phyloP scores from a whole-genome alignment of 2,113 vertebrate species.

The Micromys minutus region DNA sequence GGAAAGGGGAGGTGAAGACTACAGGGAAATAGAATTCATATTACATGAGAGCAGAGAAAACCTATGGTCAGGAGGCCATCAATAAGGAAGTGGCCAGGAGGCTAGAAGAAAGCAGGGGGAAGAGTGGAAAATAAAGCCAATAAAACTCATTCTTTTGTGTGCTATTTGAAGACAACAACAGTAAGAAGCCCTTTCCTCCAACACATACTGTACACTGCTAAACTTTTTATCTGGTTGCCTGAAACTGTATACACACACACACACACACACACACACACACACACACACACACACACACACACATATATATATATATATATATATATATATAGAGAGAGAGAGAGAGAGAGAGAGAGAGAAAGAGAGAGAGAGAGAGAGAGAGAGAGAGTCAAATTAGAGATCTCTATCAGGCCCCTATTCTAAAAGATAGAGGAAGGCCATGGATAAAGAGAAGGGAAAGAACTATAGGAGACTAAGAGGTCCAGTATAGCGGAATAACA shows the following conservation, averaged over 20 bases:
- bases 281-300: no score
- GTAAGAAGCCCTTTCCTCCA: neutral
- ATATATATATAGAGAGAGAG: no score
- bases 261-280: no score
- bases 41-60: neutral
- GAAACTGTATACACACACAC: no score
- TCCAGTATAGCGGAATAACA: neutral
- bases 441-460: neutral
- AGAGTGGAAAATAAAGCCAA: neutral
- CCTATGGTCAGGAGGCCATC: neutral
- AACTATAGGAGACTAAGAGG: neutral
- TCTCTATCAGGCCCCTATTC: neutral
- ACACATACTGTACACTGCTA: no score
- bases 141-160: neutral
- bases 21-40: neutral
- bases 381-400: neutral
- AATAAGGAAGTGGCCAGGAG: neutral
- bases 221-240: neutral
- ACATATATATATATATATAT: no score
- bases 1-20: neutral
- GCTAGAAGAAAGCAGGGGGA: neutral
- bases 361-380: neutral
- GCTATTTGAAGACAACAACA: neutral
- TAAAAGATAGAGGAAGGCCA: neutral
- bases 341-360: no score